Evolutionary conservation across 2,888 invertebrate species (phyloP).

Genomic region (Macrophya annulata): DNA sequence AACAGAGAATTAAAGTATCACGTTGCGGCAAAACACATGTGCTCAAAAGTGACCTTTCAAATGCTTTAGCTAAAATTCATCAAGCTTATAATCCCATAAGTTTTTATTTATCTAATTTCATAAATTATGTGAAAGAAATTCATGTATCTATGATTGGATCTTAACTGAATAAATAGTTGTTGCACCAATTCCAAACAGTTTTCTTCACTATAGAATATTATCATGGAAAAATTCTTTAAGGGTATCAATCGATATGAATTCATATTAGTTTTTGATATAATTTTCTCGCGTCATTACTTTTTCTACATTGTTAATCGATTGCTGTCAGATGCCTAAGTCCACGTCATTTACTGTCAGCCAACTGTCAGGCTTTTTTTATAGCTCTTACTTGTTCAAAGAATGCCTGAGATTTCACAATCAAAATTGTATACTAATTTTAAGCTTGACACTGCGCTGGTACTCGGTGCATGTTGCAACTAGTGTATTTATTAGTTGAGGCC

Average conservation of each 20-base stretch:
- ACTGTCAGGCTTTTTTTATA: conserved; percentile 70
- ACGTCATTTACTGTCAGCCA: conserved; percentile 52
- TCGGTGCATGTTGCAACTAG: conserved; percentile 52
- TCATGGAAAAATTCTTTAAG: background rate
- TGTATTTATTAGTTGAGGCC: conserved; percentile 33
- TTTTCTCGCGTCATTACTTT: conserved; percentile 38
- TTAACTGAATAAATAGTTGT: background rate
- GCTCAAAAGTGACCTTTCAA: conserved; percentile 4
- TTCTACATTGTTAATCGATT: conserved; percentile 28
- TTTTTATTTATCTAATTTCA: conserved; percentile 17
- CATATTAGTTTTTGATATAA: conserved; percentile 3
- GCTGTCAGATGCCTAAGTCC: conserved; percentile 30
- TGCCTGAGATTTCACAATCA: conserved; percentile 71
- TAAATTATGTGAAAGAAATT: background rate
- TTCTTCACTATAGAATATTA: background rate
- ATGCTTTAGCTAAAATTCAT: background rate
- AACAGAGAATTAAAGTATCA: conserved; percentile 12
- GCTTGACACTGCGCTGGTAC: conserved; percentile 65
- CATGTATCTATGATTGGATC: background rate
- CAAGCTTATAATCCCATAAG: background rate
- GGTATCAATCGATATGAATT: background rate
- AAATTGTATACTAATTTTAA: conserved; percentile 74
- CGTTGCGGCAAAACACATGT: background rate
- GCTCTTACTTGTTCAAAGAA: conserved; percentile 67
- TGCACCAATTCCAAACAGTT: background rate